phyloP scores from a whole-genome alignment of 2,797 vertebrate genomes.

The Leptodactylus fallax region DNA sequence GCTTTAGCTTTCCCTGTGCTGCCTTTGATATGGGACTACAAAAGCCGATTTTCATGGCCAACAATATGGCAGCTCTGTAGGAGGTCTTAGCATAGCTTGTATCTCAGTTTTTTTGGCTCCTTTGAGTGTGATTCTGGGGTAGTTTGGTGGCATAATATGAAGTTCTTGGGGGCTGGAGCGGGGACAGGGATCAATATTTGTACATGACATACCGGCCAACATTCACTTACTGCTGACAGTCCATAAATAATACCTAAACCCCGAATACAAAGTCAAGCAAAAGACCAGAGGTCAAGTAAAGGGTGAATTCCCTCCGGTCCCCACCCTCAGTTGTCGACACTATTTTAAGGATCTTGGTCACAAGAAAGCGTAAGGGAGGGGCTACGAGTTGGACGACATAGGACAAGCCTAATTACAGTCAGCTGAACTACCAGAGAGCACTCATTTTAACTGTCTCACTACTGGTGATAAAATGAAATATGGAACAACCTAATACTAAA shows the following conservation, averaged over 20 bases:
- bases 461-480: background rate
- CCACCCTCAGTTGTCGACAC: background rate
- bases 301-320: background rate
- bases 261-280: background rate
- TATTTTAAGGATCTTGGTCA: conserved; percentile 57
- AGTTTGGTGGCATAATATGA: too few relatives aligned
- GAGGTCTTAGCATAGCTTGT: too few relatives aligned
- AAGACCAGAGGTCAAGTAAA: conserved; percentile 18
- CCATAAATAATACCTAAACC: background rate
- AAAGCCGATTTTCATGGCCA: too few relatives aligned
- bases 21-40: too few relatives aligned
- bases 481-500: background rate
- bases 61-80: too few relatives aligned
- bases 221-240: too few relatives aligned
- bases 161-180: too few relatives aligned
- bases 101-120: too few relatives aligned
- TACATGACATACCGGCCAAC: too few relatives aligned
- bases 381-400: background rate
- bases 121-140: too few relatives aligned
- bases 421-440: background rate
- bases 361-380: conserved; percentile 3
- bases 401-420: background rate
- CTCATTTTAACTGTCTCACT: background rate
- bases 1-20: too few relatives aligned
- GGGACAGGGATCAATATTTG: too few relatives aligned